Base-by-base conservation (phyloP, 2,888 invertebrate genomes). In the Celastrina argiolus region DNA sequence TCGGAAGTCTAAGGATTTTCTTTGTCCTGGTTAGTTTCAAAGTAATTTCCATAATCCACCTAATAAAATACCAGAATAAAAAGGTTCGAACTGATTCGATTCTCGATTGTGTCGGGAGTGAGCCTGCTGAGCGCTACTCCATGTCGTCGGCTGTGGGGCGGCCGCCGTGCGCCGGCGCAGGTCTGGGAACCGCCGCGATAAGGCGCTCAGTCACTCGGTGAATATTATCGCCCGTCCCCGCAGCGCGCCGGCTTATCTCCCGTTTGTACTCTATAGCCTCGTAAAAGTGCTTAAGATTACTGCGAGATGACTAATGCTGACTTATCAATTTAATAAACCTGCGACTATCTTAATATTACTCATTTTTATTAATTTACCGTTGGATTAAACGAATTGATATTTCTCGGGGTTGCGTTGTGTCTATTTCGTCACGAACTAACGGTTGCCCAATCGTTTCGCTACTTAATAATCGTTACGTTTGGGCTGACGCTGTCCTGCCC, bases 161-260 rank as follows among this genome's bases (percentile, higher is more conserved):
- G 1, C 22, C 22, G 12, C 2, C 8, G 4, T 26, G 51, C 51
- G 42, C 51, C 12, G 8, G 14, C 51, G 26, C 22, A 51, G 51
- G 51, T 51, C 51, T 51, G 51, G 51, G 51, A 51, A 51, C 51
- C 51, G 51, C 22, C 18, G 51, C 51, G 51, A 51, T 51, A 51
- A 51, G 26, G 51, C 26, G 51, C 51, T 51, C 22, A 22, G 51
- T 51, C 51, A 51, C 22, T 26, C 45, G 18, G 16, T 45, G 51
- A 26, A 51, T 51, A 51, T 22, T 22, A 12, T 51, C 51, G 51
- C 26, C 12, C n/a, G n/a, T n/a, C 51, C 12, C 10, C 51, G 12
- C 18, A 12, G 22, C 16, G 16, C 45, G 22, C 22, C 51, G 22
- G 22, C 26, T 51, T 51, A 51, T 51, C 51, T 51, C 51, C 22